These are phyloP conservation scores for Torymus auratus DNA, from an alignment of 2,888 invertebrate genomes.

Conservation along the genomic window DNA sequence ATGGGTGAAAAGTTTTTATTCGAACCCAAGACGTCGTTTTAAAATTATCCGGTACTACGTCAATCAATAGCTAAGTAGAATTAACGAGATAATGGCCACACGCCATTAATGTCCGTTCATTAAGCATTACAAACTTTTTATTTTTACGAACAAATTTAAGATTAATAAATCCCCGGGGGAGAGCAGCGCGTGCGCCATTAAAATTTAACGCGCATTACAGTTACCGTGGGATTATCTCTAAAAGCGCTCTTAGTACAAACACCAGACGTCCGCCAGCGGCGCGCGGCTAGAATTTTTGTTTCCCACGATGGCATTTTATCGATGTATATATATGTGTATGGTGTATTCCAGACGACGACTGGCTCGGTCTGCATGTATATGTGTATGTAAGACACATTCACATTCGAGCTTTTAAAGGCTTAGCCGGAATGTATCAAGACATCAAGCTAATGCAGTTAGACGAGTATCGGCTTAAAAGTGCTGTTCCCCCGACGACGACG, in stretches of 20 bases:
- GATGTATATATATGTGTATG: background rate
- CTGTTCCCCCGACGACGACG: background rate
- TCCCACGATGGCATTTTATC: slow-evolving; percentile 27
- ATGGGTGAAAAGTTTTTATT: too few relatives aligned
- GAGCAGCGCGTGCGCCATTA: background rate
- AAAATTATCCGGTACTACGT: too few relatives aligned
- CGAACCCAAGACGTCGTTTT: too few relatives aligned
- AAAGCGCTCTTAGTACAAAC: background rate
- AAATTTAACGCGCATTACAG: background rate
- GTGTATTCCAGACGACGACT: background rate
- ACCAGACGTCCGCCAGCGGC: background rate
- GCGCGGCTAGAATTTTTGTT: slow-evolving; percentile 4
- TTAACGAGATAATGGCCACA: too few relatives aligned
- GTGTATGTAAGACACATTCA: slow-evolving; percentile 13
- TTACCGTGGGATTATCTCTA: background rate
- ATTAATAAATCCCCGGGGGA: too few relatives aligned
- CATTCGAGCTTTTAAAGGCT: slow-evolving; percentile 29
- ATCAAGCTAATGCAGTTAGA: slow-evolving; percentile 41
- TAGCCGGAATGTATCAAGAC: slow-evolving; percentile 34
- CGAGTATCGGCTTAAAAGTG: slow-evolving; percentile 30
- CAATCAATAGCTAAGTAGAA: too few relatives aligned
- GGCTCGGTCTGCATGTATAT: too few relatives aligned
- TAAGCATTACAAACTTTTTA: too few relatives aligned
- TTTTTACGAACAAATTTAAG: too few relatives aligned
- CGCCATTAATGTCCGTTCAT: too few relatives aligned